phyloP scores from a whole-genome alignment of 2,113 vertebrate species.

The Eupsittula cactorum region DNA sequence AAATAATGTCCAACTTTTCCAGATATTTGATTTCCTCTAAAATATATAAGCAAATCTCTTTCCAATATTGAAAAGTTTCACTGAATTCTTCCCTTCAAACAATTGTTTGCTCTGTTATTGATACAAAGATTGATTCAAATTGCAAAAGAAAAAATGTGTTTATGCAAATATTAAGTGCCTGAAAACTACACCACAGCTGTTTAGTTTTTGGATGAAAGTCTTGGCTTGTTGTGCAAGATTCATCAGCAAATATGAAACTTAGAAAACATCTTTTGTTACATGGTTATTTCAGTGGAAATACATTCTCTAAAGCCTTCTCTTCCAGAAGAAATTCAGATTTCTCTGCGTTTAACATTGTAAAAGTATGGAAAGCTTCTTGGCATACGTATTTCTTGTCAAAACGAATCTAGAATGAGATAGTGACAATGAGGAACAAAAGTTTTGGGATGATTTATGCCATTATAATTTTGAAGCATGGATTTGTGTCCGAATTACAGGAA shows the following conservation, averaged over 20 bases:
- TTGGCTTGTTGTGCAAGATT: constrained; percentile 30
- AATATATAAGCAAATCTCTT: background rate
- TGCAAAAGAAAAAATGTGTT: constrained; percentile 43
- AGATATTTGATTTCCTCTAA: background rate
- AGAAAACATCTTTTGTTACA: constrained; percentile 48
- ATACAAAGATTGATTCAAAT: constrained; percentile 27
- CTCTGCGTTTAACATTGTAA: background rate
- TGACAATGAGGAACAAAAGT: background rate
- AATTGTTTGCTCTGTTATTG: constrained; percentile 35
- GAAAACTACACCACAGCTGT: constrained; percentile 49
- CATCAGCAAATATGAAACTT: background rate
- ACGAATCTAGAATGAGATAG: background rate
- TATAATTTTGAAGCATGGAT: background rate
- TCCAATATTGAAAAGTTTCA: background rate
- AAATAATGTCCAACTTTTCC: background rate
- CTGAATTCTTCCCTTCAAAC: constrained; percentile 4
- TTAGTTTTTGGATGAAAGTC: constrained; percentile 49
- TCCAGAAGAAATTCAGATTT: constrained; percentile 46
- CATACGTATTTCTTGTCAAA: background rate
- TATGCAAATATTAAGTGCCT: constrained; percentile 63
- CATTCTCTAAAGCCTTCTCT: background rate
- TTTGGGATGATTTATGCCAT: background rate
- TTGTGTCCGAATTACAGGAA: background rate
- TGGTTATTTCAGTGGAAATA: constrained; percentile 32
- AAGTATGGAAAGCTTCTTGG: constrained; percentile 19